These are phyloP conservation scores for Lordiphosa clarofinis DNA, from an alignment of 1,140 invertebrate genomes.

Conservation along the genomic window DNA sequence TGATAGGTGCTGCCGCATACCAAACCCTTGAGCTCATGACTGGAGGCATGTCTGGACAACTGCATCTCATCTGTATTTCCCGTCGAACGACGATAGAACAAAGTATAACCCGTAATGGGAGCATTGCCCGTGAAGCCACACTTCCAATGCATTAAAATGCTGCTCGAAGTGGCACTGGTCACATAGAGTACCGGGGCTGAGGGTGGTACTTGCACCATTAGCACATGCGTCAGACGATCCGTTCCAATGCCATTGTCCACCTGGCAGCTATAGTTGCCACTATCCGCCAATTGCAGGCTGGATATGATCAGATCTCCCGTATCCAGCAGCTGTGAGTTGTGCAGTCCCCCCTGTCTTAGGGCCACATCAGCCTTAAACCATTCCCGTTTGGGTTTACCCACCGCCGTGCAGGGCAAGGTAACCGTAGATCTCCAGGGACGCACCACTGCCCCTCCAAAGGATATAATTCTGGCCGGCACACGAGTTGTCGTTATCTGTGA, in stretches of 20 bases:
- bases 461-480: slow-evolving; percentile 86
- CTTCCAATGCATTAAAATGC: slow-evolving; percentile 87
- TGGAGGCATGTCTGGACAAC: slow-evolving; percentile 84
- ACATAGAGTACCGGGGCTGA: slow-evolving; percentile 86
- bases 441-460: slow-evolving; percentile 85
- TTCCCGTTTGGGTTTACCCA: slow-evolving; percentile 84
- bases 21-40: slow-evolving; percentile 85
- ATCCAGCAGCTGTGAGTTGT: slow-evolving; percentile 83
- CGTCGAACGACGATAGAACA: slow-evolving; percentile 85
- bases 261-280: slow-evolving; percentile 88
- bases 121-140: slow-evolving; percentile 85
- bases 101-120: slow-evolving; percentile 84
- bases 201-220: slow-evolving; percentile 86
- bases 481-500: slow-evolving; percentile 82
- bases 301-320: slow-evolving; percentile 85
- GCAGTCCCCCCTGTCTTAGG: slow-evolving; percentile 79
- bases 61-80: slow-evolving; percentile 85
- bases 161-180: slow-evolving; percentile 86
- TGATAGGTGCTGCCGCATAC: slow-evolving; percentile 88
- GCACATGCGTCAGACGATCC: slow-evolving; percentile 83
- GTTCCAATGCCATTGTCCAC: slow-evolving; percentile 87
- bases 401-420: slow-evolving; percentile 84
- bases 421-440: slow-evolving; percentile 84
- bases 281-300: slow-evolving; percentile 84
- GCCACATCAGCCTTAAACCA: slow-evolving; percentile 84